phyloP scores from a whole-genome alignment of 2,797 vertebrate genomes.

The Cheirogaleus major region DNA sequence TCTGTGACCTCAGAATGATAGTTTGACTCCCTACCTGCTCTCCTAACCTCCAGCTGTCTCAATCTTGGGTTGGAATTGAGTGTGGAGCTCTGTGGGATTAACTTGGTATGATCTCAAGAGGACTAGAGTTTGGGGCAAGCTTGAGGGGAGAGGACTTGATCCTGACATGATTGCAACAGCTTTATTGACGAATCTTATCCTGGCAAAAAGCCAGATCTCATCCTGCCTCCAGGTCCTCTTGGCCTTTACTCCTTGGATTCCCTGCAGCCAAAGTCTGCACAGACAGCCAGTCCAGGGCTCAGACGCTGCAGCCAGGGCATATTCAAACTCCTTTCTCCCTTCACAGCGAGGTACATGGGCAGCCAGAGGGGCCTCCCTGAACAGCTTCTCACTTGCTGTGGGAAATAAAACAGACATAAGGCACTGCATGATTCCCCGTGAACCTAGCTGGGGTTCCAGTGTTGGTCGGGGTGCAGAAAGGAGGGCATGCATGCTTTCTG shows the following conservation, averaged over 20 bases:
- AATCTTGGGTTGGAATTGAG: not conserved
- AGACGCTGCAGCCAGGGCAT: not conserved
- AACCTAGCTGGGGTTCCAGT: not conserved
- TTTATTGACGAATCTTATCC: not conserved
- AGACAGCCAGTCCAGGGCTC: not conserved
- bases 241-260: not conserved
- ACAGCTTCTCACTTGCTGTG: not conserved
- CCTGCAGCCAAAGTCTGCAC: not conserved
- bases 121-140: not conserved
- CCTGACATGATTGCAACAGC: not conserved
- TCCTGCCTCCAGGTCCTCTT: not conserved
- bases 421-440: not conserved
- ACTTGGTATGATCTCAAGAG: not conserved
- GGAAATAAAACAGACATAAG: not conserved
- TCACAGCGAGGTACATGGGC: not conserved
- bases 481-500: not conserved
- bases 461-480: not conserved
- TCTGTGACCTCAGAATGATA: not conserved
- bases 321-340: not conserved
- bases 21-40: not conserved
- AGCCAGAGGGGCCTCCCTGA: not conserved
- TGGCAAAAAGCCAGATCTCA: not conserved
- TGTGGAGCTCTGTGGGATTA: not conserved
- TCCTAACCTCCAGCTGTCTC: not conserved
- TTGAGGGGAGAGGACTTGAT: rapidly evolving